Evolutionary conservation across 2,797 vertebrate genomes (phyloP).

Genomic region (Neostethus bicornis): DNA sequence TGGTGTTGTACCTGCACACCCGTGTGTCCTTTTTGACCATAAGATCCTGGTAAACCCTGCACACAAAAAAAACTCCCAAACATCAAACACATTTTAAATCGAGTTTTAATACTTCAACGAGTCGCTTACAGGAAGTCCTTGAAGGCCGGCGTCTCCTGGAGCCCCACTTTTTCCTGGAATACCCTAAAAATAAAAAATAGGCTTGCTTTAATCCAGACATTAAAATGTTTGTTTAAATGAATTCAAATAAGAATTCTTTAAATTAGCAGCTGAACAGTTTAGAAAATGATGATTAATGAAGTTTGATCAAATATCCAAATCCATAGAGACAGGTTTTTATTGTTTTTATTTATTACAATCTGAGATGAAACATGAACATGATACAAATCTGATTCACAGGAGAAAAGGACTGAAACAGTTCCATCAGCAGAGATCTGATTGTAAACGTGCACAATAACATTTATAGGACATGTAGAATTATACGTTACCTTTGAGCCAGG

Average conservation of each 20-base stretch:
- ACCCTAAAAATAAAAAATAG: constrained; percentile 74
- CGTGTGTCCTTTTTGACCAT: constrained; percentile 85
- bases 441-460: neutral
- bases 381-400: too few relatives aligned
- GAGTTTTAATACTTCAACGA: neutral
- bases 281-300: too few relatives aligned
- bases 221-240: too few relatives aligned
- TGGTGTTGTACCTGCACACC: constrained; percentile 82
- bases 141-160: constrained; percentile 88
- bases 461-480: neutral
- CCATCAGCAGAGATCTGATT: neutral
- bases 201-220: neutral
- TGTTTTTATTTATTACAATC: too few relatives aligned
- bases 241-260: neutral
- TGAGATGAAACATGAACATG: too few relatives aligned
- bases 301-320: too few relatives aligned
- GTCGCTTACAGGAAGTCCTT: constrained; percentile 90
- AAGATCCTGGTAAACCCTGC: constrained; percentile 90
- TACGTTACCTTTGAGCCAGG: constrained; percentile 86
- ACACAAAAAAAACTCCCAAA: constrained; percentile 4
- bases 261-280: too few relatives aligned
- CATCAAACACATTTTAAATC: constrained; percentile 6
- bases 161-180: constrained; percentile 89
- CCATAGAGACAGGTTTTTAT: too few relatives aligned
- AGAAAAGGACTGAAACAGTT: too few relatives aligned